These are phyloP conservation scores for Venustaconcha ellipsiformis DNA, from an alignment of 1,140 invertebrate genomes.

Conservation along the genomic window DNA sequence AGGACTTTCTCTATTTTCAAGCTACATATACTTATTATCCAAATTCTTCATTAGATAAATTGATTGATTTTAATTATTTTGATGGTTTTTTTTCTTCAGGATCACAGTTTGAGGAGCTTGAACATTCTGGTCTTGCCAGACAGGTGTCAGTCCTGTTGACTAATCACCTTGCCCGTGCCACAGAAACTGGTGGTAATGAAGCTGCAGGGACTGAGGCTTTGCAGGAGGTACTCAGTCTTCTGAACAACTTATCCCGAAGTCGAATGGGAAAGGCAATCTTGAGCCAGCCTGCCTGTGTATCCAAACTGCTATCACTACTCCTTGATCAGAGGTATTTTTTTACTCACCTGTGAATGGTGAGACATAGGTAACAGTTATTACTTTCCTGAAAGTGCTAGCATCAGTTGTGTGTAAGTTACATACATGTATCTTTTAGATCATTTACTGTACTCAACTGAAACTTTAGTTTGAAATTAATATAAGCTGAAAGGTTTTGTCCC, in stretches of 20 bases:
- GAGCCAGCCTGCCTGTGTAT: slow-evolving; percentile 68
- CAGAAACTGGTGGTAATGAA: slow-evolving; percentile 64
- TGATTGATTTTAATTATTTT: background rate
- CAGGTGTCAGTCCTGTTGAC: slow-evolving; percentile 68
- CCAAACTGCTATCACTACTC: slow-evolving; percentile 66
- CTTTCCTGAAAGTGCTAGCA: no score
- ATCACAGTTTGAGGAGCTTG: slow-evolving; percentile 55
- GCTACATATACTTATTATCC: no score
- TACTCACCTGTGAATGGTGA: background rate
- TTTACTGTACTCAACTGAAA: no score
- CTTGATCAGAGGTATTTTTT: slow-evolving; percentile 64
- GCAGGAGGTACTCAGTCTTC: slow-evolving; percentile 67
- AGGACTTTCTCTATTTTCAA: no score
- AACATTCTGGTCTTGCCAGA: slow-evolving; percentile 66
- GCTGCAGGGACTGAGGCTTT: slow-evolving; percentile 65
- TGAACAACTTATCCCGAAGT: slow-evolving; percentile 66
- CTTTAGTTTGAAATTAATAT: no score
- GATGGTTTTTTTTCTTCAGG: slow-evolving; percentile 31
- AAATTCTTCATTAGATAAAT: no score
- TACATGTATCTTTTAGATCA: no score
- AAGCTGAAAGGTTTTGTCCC: no score
- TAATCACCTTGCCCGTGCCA: slow-evolving; percentile 67
- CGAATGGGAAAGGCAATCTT: slow-evolving; percentile 68
- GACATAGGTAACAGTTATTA: background rate
- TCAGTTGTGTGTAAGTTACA: no score